Evolutionary conservation across 2,888 invertebrate species (phyloP), one percentile per base, ranked within the genome.

Genomic region (Heliconius hortense): DNA sequence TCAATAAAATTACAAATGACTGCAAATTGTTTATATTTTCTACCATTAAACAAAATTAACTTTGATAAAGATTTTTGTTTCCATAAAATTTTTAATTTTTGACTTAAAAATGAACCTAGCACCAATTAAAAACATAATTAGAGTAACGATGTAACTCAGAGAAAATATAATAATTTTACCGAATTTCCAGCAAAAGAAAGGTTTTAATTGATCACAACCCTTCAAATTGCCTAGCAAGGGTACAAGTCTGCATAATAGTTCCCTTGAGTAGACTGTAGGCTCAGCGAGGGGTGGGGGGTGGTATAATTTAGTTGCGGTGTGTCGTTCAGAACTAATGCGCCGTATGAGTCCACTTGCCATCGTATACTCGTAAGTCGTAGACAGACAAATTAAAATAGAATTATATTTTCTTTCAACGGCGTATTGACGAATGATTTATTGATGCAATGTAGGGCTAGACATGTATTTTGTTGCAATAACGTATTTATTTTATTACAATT

Each of bases 281-380:
- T 78, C 83, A 83, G 75, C 68, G 66, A 70, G 77, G 78, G 76
- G 78, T 68, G 67, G 70, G 75, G 73, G 77, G 75, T 72, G 76
- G 77, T 77, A 83, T 86, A 85, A 87, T 87, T 87, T 84, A 84
- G 85, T 84, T 83, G 84, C 84, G 84, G 86, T 81, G 82, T 81
- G 83, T 84, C 81, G 82, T 77, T 75, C 79, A 78, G 82, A 81
- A 82, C 82, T 83, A 84, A 83, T 82, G 82, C 78, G 79, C 79
- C 81, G 78, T 81, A 84, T 73, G 84, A 80, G 76, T 56, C 75
- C 80, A 77, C 79, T 81, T 79, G 79, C 69, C 77, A 78, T 78
- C 73, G 71, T 76, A 77, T 79, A 64, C 64, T 66, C 39, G n/a
- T 64, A 10, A 11, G 53, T 53, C 53, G 53, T 56, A 56, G 56